Evolutionary conservation across 2,797 vertebrate genomes (phyloP).

Genomic region (Huso huso): DNA sequence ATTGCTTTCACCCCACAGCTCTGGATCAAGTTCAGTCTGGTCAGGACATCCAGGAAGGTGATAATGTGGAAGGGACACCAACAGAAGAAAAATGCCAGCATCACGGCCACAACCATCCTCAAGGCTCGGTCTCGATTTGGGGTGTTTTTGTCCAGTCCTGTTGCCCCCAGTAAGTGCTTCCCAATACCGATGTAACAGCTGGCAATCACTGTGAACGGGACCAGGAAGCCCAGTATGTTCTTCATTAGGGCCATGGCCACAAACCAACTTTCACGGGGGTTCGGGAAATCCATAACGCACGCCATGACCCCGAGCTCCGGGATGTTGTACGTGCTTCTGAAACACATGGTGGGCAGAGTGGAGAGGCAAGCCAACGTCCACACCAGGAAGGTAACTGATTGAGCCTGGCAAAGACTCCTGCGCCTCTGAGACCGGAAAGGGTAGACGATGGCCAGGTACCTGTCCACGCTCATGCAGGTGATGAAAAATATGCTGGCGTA

Average conservation of each 20-base stretch:
- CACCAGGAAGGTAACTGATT: conserved; percentile 50
- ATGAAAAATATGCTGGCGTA: conserved; percentile 90
- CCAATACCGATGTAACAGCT: conserved; percentile 74
- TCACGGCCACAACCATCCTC: conserved; percentile 76
- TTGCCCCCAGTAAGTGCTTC: conserved; percentile 58
- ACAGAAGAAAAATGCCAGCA: conserved; percentile 78
- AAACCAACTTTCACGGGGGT: conserved; percentile 50
- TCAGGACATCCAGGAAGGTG: conserved; percentile 68
- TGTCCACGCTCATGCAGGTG: conserved; percentile 80
- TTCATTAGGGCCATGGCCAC: conserved; percentile 66
- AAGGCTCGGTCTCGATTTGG: conserved; percentile 70
- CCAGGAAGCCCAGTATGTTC: conserved; percentile 69
- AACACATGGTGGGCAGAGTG: conserved; percentile 63
- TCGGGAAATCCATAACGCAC: conserved; percentile 67
- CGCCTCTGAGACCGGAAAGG: conserved; percentile 71
- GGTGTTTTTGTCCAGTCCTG: conserved; percentile 49
- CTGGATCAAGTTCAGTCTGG: conserved; percentile 46
- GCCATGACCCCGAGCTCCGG: conserved; percentile 51
- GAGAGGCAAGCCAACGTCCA: conserved; percentile 72
- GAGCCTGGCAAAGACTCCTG: conserved; percentile 60
- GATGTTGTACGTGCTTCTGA: conserved; percentile 52
- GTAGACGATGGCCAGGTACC: conserved; percentile 74
- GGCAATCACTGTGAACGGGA: conserved; percentile 72
- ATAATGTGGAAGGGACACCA: conserved; percentile 83
- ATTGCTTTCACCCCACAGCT: conserved; percentile 55